These are phyloP conservation scores for Sapajus apella DNA, from an alignment of 2,113 vertebrate species.

Conservation along the genomic window DNA sequence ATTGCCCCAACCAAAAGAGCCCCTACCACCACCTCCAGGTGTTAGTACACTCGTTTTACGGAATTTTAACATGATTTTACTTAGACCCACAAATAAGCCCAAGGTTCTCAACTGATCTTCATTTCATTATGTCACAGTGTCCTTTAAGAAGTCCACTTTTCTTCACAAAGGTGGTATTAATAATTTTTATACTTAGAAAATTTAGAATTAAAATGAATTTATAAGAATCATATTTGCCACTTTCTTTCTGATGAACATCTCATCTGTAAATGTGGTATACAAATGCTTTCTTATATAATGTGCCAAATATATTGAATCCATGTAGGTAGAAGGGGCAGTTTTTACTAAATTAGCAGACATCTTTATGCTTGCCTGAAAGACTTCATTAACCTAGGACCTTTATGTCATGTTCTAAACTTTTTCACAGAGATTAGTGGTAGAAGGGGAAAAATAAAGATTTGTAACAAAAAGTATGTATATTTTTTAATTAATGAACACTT, in stretches of 20 bases:
- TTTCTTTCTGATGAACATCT: background rate
- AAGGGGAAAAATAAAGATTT: background rate
- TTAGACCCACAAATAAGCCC: background rate
- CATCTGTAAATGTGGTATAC: background rate
- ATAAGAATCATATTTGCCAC: background rate
- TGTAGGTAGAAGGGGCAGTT: background rate
- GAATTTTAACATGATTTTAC: conserved; percentile 7
- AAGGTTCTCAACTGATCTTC: background rate
- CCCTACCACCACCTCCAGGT: background rate
- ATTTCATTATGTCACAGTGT: background rate
- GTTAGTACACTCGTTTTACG: background rate
- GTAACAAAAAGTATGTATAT: background rate
- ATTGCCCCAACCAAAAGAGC: background rate
- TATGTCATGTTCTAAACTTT: background rate
- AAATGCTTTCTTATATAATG: background rate
- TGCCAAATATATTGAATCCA: background rate
- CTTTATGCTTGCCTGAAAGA: background rate
- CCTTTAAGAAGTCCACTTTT: background rate
- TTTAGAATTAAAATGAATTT: conserved; percentile 33
- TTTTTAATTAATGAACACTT: background rate
- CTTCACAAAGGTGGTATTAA: background rate
- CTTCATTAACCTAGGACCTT: background rate
- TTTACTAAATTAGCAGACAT: background rate
- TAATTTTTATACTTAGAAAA: background rate
- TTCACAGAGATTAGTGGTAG: background rate